Percentiles rank a stretch among this genome's conserved stretches.
Evolutionary conservation across 2,888 invertebrate genomes (phyloP).

Genomic region (Drosophila anomalata): DNA sequence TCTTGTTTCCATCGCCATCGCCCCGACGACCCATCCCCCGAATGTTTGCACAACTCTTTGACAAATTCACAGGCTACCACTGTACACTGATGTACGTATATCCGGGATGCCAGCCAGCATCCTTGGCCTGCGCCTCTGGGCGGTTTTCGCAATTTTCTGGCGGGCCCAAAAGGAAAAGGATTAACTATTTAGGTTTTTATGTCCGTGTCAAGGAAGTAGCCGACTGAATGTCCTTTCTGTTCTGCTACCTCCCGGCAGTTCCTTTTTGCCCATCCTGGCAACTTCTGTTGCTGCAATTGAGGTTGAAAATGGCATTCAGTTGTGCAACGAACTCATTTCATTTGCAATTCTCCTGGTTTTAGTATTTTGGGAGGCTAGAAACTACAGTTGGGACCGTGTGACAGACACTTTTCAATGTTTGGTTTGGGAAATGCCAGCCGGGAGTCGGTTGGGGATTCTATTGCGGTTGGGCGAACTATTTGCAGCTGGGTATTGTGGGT

Average conservation of each 20-base stretch:
- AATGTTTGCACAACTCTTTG: constrained; percentile 73
- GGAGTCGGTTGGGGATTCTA: constrained; percentile 14
- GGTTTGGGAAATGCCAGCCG: constrained; percentile 14
- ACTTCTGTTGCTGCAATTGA: constrained; percentile 34
- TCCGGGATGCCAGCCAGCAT: constrained; percentile 10
- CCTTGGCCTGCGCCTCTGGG: constrained; percentile 38
- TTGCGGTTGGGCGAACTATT: background rate
- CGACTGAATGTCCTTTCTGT: constrained; percentile 34
- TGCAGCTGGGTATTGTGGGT: constrained; percentile 30
- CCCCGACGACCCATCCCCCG: constrained; percentile 24
- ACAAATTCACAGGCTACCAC: constrained; percentile 72
- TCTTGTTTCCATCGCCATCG: constrained; percentile 28
- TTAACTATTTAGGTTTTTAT: constrained; percentile 69
- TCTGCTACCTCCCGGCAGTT: constrained; percentile 17
- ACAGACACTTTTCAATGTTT: constrained; percentile 29
- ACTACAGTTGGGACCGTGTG: background rate
- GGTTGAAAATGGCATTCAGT: constrained; percentile 24
- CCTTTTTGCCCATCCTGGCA: constrained; percentile 16
- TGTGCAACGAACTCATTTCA: constrained; percentile 33
- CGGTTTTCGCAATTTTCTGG: constrained; percentile 56
- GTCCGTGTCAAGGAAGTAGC: constrained; percentile 65
- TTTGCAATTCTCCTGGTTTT: constrained; percentile 26
- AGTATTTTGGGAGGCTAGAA: constrained; percentile 16
- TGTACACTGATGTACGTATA: background rate
- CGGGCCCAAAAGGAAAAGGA: constrained; percentile 58